Evolutionary conservation across 2,888 invertebrate species (phyloP), one percentile per base, ranked within the genome.

Genomic region (Rhingia campestris): DNA sequence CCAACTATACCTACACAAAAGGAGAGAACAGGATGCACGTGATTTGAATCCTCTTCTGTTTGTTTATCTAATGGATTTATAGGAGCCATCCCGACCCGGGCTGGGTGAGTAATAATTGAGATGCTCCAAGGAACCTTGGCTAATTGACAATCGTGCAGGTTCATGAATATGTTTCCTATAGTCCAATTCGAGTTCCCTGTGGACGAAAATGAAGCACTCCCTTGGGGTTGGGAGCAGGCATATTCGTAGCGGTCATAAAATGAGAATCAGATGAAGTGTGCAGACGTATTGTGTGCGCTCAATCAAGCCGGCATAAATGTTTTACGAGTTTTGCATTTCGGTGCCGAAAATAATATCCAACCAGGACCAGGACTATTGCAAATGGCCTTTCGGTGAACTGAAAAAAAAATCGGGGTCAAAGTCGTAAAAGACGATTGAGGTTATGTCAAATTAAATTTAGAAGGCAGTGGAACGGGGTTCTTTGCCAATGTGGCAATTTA

Each of bases 101-200:
- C 22, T 43, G n/a, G 9, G 14, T 14, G 58, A 73, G 54, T 41
- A 22, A 64, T 75, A 75, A 70, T 75, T 75, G 69, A 75, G 53
- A 72, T 66, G 64, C 51, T 47, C 10, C 41, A 53, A 81, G 72
- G 49, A 76, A 35, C 37, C 56, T 39, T 14, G 30, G 53, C 81
- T 81, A 81, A 81, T 81, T 81, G 75, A 76, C 76, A 76, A 76
- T 47, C 63, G 64, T 64, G 64, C 49, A 49, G 66, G 81, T 81
- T 45, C 66, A 76, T 81, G 72, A 81, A 81, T 72, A 41, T 54
- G 56, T 30, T 41, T 59, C 51, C n/a, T 56, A 45, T 54, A 22
- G 22, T 22, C 22, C 22, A 22, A 22, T 22, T 22, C 22, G 22
- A 22, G 12, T 22, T 63, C 32, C 53, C 4, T 37, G 41, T 53